Conservation (phyloP, 2,113 vertebrate genomes). For the Phoxinus phoxinus region DNA sequence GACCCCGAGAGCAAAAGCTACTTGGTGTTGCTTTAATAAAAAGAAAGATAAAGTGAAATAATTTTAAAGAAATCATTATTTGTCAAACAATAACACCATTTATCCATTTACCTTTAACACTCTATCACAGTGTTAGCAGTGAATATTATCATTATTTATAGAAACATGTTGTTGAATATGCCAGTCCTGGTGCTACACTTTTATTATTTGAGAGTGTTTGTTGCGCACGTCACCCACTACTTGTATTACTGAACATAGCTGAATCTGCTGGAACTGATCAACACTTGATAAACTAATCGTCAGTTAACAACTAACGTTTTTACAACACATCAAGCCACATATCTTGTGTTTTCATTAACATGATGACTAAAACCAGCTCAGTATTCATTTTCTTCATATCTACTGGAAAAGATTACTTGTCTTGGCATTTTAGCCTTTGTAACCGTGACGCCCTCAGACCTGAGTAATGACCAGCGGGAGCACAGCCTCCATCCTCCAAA, state of each 20-base stretch:
- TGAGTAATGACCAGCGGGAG: constrained; percentile 26
- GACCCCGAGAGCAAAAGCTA: too few relatives aligned
- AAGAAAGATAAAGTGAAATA: too few relatives aligned
- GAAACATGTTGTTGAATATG: neutral
- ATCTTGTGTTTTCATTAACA: neutral
- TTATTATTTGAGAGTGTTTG: neutral
- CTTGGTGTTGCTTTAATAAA: too few relatives aligned
- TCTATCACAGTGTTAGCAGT: neutral
- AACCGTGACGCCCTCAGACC: constrained; percentile 13
- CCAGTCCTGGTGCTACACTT: neutral
- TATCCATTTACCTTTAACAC: neutral
- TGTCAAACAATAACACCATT: neutral
- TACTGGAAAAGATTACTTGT: neutral
- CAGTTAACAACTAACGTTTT: neutral
- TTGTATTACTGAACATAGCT: neutral
- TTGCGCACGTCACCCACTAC: neutral
- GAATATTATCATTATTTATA: neutral
- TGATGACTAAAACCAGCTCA: neutral
- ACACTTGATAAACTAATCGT: neutral
- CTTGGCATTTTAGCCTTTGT: constrained; percentile 21
- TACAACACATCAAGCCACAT: neutral
- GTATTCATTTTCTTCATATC: neutral
- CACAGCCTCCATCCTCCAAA: constrained; percentile 1
- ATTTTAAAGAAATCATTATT: neutral
- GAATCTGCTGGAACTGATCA: neutral